These are phyloP conservation scores for Microcebus tavaratra DNA, from an alignment of 2,113 vertebrate species.

Conservation along the genomic window DNA sequence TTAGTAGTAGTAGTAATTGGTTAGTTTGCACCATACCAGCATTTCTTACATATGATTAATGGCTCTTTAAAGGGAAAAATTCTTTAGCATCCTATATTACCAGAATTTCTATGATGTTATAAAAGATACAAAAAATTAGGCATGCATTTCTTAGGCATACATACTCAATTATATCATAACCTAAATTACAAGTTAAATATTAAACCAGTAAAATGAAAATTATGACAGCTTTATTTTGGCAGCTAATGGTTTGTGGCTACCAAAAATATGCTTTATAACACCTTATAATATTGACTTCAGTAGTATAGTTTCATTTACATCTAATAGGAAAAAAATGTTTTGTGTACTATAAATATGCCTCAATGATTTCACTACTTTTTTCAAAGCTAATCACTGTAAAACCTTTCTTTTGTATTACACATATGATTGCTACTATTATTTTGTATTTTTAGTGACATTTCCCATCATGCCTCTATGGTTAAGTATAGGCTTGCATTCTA, in stretches of 20 bases:
- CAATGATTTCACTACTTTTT: not conserved
- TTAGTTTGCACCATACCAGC: not conserved
- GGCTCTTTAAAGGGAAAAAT: not conserved
- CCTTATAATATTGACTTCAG: not conserved
- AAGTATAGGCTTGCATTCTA: not conserved
- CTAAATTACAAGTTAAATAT: not conserved
- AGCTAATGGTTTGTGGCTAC: not conserved
- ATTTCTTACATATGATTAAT: not conserved
- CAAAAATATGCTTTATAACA: not conserved
- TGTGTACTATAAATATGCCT: not conserved
- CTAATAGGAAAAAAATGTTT: not conserved
- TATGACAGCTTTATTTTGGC: not conserved
- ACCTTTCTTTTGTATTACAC: not conserved
- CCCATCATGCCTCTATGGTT: no score
- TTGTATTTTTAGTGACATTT: not conserved
- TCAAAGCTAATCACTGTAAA: not conserved
- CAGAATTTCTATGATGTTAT: not conserved
- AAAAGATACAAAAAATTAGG: not conserved
- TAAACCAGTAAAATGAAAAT: not conserved
- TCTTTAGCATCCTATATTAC: not conserved
- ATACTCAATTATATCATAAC: not conserved
- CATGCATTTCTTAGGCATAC: not conserved
- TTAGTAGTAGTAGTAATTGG: not conserved
- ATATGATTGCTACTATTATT: not conserved
- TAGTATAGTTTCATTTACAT: not conserved